A percentile compares a stretch with the other conserved stretches of the same genome.
These are phyloP conservation scores for Champsocephalus esox DNA, from an alignment of 2,797 vertebrate species.

Conservation along the genomic window DNA sequence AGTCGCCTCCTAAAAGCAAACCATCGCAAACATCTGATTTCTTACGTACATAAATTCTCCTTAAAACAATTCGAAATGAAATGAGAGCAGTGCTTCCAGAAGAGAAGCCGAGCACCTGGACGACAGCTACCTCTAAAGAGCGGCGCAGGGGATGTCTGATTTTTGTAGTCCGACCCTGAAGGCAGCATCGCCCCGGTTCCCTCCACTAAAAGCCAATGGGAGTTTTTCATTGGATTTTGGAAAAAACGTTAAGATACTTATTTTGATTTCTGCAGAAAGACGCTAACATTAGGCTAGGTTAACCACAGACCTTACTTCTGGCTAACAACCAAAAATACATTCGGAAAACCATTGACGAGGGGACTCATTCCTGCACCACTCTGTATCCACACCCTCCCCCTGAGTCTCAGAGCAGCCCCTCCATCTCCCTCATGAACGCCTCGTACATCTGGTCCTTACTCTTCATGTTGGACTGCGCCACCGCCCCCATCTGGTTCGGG, in stretches of 20 bases:
- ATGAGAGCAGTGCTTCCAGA: constrained; percentile 5
- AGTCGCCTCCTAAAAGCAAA: not conserved
- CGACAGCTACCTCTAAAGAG: constrained; percentile 32
- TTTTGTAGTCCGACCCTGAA: too few relatives aligned
- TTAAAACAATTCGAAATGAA: constrained; percentile 23
- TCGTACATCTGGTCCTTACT: constrained; percentile 99
- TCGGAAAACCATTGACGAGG: too few relatives aligned
- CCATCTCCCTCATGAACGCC: constrained; percentile 99
- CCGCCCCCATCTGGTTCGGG: constrained; percentile 75
- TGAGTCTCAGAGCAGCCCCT: constrained; percentile 90
- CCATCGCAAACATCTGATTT: constrained; percentile 19
- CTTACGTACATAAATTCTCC: constrained; percentile 13
- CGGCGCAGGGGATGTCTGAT: too few relatives aligned
- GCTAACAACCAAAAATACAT: too few relatives aligned
- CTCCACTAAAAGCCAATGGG: too few relatives aligned
- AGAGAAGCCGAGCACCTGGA: constrained; percentile 30
- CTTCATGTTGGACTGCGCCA: constrained; percentile 90
- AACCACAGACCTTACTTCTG: too few relatives aligned
- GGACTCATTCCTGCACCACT: too few relatives aligned
- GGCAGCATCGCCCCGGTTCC: too few relatives aligned
- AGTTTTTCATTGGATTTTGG: too few relatives aligned
- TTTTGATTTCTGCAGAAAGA: too few relatives aligned
- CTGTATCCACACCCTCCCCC: not conserved
- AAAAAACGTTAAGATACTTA: too few relatives aligned
- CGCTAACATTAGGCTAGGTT: too few relatives aligned